Evolutionary conservation across 2,888 invertebrate species (phyloP), one percentile per base, ranked within the genome.

Genomic region (Camptogramma bilineatum): DNA sequence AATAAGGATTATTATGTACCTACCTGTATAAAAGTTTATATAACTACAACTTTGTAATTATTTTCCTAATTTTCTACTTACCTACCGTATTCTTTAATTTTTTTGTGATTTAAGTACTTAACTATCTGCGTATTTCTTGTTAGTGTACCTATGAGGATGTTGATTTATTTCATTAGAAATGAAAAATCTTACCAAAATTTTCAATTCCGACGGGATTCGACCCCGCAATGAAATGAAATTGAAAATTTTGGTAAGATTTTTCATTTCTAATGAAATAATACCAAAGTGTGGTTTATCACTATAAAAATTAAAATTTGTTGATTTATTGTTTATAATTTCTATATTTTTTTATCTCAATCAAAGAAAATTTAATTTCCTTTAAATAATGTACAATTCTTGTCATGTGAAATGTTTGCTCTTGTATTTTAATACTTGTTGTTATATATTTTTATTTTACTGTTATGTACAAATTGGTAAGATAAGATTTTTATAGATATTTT

Each of bases 381-480:
- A 44, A 44, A 17, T 4, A 44, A 17, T 17, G 1, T 44, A 44
- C 17, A 44, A 16, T 16, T 7, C 17, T 44, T 44, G 17, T 17
- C 28, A 3, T 28, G n/a, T 39, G 9, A 7, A 44, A 17, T 17
- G 5, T 17, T 16, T 44, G 44, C 16, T 44, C 5, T 42, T 1
- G 7, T 42, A 16, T 16, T 44, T 4, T 44, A 16, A 44, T 44
- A 44, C 4, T 13, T 16, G 7, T 17, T 44, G 16, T 44, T 44
- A 7, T 44, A 17, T 44, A n/a, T 39, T 39, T 24, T 46, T 7
- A n/a, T 47, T 13, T 21, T 13, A 21, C 4, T 48, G 19, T n/a
- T 48, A n/a, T 48, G 47, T 55, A 55, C 46, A 55, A 55, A 55
- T 34, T 3, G n/a, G 47, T 47, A 50, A 50, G 16, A 16, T 21